Evolutionary conservation across 2,888 invertebrate genomes (phyloP), one percentile per base, ranked within the genome.

Genomic region (Steinernema carpocapsae): DNA sequence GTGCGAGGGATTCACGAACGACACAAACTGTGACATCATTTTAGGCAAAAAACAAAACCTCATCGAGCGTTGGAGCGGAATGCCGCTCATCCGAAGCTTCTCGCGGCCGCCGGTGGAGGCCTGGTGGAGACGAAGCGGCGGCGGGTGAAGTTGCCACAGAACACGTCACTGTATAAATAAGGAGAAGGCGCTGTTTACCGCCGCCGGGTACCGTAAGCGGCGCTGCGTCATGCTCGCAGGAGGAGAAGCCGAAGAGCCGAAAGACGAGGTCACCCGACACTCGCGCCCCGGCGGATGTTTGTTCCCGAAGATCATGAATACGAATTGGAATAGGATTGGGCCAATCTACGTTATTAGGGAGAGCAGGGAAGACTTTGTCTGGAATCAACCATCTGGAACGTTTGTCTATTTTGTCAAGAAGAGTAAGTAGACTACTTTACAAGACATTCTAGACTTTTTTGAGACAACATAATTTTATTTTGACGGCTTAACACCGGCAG

Each of bases 101-200:
- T 56, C 56, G 56, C 10, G 29, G 29, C 37, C 32, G 64, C 64
- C 64, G 64, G 29, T 32, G 29, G 3, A 64, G 29, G 22, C 24
- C 64, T 37, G 37, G 37, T 10, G 37, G 32, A 64, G 19, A 64
- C 32, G 64, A 48, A 64, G 64, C 64, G 64, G 32, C 17, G 10
- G 26, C 17, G 56, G 64, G 29, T 32, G 64, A 64, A 48, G 48
- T 17, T n/a, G 48, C 7, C 48, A 4, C 3, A 4, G 32, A 64
- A 56, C 26, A 26, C 64, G 64, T 64, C 64, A 64, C 64, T 64
- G 64, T 64, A 22, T 26, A 64, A 64, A 64, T 29, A 64, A 29
- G 32, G 64, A 22, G 29, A 29, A 14, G 48, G 17, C 48, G 17
- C 19, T 48, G 19, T 48, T 48, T 48, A 48, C 48, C 48, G 48